A percentile compares a stretch with the other conserved stretches of the same genome.
Conservation (phyloP, 2,113 vertebrate genomes). For the Noturus placidus region DNA sequence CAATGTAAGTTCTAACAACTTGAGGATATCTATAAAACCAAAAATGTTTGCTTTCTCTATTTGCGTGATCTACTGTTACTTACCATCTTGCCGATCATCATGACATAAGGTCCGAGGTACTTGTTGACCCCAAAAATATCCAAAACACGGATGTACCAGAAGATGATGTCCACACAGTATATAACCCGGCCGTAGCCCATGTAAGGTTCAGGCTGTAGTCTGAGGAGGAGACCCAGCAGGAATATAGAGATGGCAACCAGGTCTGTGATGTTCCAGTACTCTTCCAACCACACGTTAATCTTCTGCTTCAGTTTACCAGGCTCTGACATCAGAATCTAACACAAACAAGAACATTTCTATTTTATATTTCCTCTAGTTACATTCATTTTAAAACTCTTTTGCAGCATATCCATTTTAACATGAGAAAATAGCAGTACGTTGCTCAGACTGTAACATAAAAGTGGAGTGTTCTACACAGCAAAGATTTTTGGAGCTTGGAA, state of each 20-base stretch:
- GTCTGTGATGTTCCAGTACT: conserved; percentile 99
- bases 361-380: background rate
- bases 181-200: conserved; percentile 96
- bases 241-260: conserved; percentile 89
- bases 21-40: background rate
- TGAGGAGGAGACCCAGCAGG: conserved; percentile 84
- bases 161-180: conserved; percentile 98
- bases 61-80: conserved; percentile 46
- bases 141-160: conserved; percentile 98
- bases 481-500: background rate
- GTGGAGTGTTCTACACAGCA: background rate
- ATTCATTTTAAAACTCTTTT: conserved; percentile 5
- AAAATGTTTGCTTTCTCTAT: background rate
- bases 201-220: conserved; percentile 91
- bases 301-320: conserved; percentile 97
- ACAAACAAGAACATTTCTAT: conserved; percentile 23
- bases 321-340: conserved; percentile 96
- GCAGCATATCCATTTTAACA: background rate
- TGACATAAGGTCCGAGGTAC: conserved; percentile 96
- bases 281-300: conserved; percentile 95
- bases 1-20: too few species aligned
- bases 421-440: background rate
- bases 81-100: conserved; percentile 99
- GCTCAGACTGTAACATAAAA: background rate
- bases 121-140: conserved; percentile 99